Base-by-base conservation (phyloP, 2,888 invertebrate species). In the Ametastegia equiseti region DNA sequence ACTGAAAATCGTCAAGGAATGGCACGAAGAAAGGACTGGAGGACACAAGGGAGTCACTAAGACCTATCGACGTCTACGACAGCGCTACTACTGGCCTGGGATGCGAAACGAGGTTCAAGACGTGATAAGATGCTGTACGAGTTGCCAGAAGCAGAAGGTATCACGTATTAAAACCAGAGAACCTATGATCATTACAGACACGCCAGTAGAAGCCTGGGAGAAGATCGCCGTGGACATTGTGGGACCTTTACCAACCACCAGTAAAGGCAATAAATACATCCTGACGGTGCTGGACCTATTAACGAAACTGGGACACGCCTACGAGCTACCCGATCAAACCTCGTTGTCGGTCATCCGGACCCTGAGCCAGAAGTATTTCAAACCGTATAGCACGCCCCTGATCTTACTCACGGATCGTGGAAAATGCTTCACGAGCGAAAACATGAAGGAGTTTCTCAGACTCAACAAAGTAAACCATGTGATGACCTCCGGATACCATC, bases 1-100 rank as follows among this genome's bases (percentile, higher is more conserved):
- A 15, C 63, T 33, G 3, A 3, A 5, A 1, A 63, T 63, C n/a
- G 47, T 83, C 23, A 42, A 57, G 19, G 23, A 42, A 19, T 57
- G 50, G 39, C 84, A 83, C 47, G 54, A 54, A 54, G 54, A 54
- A 2, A 77, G 47, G 3, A 78, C 80, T 13, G 80, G 81, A 11
- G 82, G 84, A 9, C 85, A 85, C 57, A 81, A 78, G 23, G 84
- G 85, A 9, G 65, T 81, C 0, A 77, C 83, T 19, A 75, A 71
- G 6, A 83, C 83, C 7, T 36, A 45, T 9, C 57, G 57, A 45
- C 9, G 67, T 3, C 27, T 84, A 11, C 36, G 71, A 7, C 30
- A 60, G 27, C 7, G 71, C 1, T 83, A 80, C 23, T 50, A 81
- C 30, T 83, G 85, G 85, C 81, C 75, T 7, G 73, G 78, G 2